Base-by-base conservation (phyloP, 2,113 vertebrate species). In the Galbula dea region DNA sequence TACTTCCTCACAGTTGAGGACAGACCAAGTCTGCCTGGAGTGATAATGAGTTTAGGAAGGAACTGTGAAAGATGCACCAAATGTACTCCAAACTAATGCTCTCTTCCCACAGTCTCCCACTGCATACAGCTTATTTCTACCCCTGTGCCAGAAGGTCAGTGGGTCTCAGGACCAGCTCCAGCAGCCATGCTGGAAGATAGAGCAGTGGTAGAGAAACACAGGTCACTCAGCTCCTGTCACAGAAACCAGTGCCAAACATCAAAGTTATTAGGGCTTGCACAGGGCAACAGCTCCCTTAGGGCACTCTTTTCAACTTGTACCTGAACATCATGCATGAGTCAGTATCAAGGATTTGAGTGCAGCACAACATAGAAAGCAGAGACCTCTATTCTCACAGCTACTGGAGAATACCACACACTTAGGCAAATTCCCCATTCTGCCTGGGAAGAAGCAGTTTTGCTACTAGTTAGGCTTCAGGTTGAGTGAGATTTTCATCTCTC, bases 141-240 rank as follows among this genome's bases (percentile, higher is more conserved):
- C 19, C 18, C 21, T 88, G 65, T 43, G 37, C 52, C 21, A 45
- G 41, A 3, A 84, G 22, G 13, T 8, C 9, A 21, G 29, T 27
- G 34, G 63, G 41, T 34, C 67, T 45, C 62, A 37, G 32, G 48
- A 58, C 27, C 32, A 62, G 46, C 26, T 76, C 29, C 20, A 26
- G 8, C 21, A 52, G 30, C 19, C 15, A 23, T 0, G 9, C 12
- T 16, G 14, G 30, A 74, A 54, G 66, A 57, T 0, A 57, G 12
- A 76, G 29, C 55, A 88, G 46, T 1, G 3, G 36, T 7, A 52
- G 14, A 15, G 11, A 83, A 71, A 20, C 16, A 16, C 0, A 0
- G 12, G 13, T 30, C 36, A 11, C 7, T 15, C 29, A 82, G 32
- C 8, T 74, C 7, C 80, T 67, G 21, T 6, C 67, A 54, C 34